A percentile compares a stretch with the other conserved stretches of the same genome.
phyloP scores from a whole-genome alignment of 2,888 invertebrate species.

The Caenorhabditis drosophilae region DNA sequence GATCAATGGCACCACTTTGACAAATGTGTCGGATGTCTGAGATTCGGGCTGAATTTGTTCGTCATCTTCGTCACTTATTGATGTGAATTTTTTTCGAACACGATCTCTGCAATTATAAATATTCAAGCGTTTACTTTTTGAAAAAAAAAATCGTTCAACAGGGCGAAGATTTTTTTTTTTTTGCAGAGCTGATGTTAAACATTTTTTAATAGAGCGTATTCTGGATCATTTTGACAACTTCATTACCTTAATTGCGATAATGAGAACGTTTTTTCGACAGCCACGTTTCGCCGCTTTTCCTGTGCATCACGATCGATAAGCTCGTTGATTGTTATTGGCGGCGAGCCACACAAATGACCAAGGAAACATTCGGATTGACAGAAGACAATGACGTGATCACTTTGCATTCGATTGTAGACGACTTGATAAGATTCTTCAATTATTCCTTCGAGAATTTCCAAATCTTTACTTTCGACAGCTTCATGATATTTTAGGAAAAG shows the following conservation, averaged over 20 bases:
- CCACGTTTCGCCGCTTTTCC: slow-evolving; percentile 6
- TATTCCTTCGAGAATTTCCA: slow-evolving; percentile 37
- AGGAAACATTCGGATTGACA: slow-evolving; percentile 67
- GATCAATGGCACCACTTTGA: slow-evolving; percentile 38
- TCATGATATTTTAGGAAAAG: slow-evolving; percentile 41
- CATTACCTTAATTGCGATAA: slow-evolving; percentile 28
- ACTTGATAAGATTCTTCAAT: slow-evolving; percentile 59
- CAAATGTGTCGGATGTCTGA: slow-evolving; percentile 8
- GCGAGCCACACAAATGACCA: slow-evolving; percentile 62
- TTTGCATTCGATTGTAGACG: slow-evolving; percentile 61
- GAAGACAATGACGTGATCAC: slow-evolving; percentile 61
- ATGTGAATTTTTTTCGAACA: slow-evolving; percentile 31
- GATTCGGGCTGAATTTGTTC: too few species aligned
- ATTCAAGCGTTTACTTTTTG: too few species aligned
- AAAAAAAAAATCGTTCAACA: too few species aligned
- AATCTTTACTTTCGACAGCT: slow-evolving; percentile 40
- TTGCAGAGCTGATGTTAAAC: too few species aligned
- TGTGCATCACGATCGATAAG: slow-evolving; percentile 38
- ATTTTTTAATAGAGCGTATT: background rate
- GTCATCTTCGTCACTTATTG: slow-evolving; percentile 20
- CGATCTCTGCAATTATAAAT: too few species aligned
- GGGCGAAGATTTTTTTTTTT: too few species aligned
- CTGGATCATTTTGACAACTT: background rate
- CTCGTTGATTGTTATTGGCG: slow-evolving; percentile 60
- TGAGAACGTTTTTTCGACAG: slow-evolving; percentile 28